phyloP scores from a whole-genome alignment of 2,888 invertebrate species.

The Hedychridium roseum region DNA sequence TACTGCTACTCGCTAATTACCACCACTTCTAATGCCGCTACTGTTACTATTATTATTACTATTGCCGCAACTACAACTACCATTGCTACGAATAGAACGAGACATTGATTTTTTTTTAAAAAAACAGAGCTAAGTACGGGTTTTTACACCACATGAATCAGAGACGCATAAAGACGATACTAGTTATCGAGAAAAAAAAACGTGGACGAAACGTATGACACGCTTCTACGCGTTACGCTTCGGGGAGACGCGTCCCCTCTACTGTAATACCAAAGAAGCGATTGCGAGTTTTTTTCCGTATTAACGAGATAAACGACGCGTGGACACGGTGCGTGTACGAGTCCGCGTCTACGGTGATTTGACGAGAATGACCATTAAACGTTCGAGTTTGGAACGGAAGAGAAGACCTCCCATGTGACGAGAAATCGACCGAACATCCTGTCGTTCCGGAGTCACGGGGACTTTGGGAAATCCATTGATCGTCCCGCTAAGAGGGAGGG shows the following conservation, averaged over 20 bases:
- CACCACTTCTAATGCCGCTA: slow-evolving; percentile 42
- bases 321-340: slow-evolving; percentile 10
- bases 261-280: slow-evolving; percentile 62
- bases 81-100: slow-evolving; percentile 25
- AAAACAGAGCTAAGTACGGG: slow-evolving; percentile 29
- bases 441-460: too few relatives aligned
- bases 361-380: slow-evolving; percentile 25
- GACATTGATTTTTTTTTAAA: slow-evolving; percentile 32
- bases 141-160: slow-evolving; percentile 34
- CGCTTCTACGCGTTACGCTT: too few relatives aligned
- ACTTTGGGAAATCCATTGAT: slow-evolving; percentile 21
- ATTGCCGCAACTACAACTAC: slow-evolving; percentile 18
- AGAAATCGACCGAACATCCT: slow-evolving; percentile 23
- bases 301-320: slow-evolving; percentile 55
- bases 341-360: slow-evolving; percentile 21
- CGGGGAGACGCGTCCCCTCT: slow-evolving; percentile 26
- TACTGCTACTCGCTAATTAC: slow-evolving; percentile 45
- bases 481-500: not conserved
- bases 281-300: slow-evolving; percentile 54
- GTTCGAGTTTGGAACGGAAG: slow-evolving; percentile 14
- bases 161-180: slow-evolving; percentile 34
- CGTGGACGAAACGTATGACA: slow-evolving; percentile 24
- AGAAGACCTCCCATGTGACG: too few relatives aligned
- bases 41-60: slow-evolving; percentile 35
- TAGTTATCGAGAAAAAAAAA: slow-evolving; percentile 30